Evolutionary conservation across 2,797 vertebrate species (phyloP).

Genomic region (Propithecus perrieri): DNA sequence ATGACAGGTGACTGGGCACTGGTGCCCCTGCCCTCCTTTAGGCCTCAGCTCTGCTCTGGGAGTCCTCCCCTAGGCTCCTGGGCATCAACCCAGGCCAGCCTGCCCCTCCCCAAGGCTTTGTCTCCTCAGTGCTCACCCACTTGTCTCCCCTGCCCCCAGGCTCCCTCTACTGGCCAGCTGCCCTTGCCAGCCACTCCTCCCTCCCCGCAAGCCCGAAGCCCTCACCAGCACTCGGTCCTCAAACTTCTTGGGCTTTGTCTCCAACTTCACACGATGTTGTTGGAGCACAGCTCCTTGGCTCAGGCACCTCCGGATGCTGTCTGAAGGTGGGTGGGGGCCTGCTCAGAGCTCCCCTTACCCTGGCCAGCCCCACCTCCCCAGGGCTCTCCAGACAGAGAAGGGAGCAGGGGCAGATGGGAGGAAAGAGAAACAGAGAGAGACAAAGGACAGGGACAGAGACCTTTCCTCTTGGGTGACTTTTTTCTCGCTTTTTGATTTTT

Average conservation of each 20-base stretch:
- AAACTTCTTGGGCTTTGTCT: slow-evolving; percentile 90
- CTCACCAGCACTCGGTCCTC: slow-evolving; percentile 95
- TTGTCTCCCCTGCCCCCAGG: neutral
- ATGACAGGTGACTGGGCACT: neutral
- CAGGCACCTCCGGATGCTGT: slow-evolving; percentile 92
- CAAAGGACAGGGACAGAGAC: neutral
- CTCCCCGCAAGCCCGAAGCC: neutral
- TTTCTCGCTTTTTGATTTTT: neutral
- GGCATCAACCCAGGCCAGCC: neutral
- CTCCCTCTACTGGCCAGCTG: neutral
- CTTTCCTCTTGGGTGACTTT: slow-evolving; percentile 19
- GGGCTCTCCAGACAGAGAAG: neutral
- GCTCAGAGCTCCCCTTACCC: slow-evolving; percentile 40
- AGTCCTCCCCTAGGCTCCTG: neutral
- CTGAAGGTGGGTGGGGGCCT: slow-evolving; percentile 79
- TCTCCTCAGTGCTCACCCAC: neutral
- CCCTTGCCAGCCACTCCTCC: neutral
- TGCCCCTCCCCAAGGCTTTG: neutral
- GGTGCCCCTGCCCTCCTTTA: neutral
- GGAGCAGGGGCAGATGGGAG: neutral
- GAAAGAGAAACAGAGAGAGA: slow-evolving; percentile 14
- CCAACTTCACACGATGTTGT: slow-evolving; percentile 91
- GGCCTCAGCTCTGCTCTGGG: neutral
- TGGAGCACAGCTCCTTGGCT: slow-evolving; percentile 91
- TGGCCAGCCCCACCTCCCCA: neutral